A percentile compares a stretch with the other conserved stretches of the same genome.
Evolutionary conservation across 2,113 vertebrate species (phyloP).

Genomic region (Theristicus caerulescens): DNA sequence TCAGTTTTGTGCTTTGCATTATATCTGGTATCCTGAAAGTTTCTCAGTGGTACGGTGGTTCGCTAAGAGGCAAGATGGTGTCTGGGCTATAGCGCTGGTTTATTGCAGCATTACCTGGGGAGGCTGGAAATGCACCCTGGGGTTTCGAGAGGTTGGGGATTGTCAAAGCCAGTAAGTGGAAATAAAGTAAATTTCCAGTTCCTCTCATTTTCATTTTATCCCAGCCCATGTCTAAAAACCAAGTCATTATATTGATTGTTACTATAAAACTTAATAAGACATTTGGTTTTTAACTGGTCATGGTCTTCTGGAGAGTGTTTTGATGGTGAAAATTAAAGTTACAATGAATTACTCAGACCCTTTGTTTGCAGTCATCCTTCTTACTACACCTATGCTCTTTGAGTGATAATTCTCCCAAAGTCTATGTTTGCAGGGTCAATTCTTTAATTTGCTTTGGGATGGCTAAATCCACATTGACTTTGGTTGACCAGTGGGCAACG

Average conservation of each 20-base stretch:
- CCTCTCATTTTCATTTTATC: background rate
- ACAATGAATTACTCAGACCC: background rate
- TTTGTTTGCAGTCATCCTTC: background rate
- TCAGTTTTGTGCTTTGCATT: background rate
- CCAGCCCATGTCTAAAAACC: background rate
- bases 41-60: background rate
- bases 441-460: background rate
- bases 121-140: background rate
- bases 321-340: background rate
- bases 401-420: background rate
- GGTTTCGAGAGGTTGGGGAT: background rate
- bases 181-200: conserved; percentile 24
- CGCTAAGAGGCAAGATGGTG: background rate
- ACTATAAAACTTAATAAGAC: background rate
- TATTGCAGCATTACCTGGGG: background rate
- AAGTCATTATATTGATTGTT: background rate
- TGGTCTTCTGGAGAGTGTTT: background rate
- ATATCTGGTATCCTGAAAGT: background rate
- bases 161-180: background rate
- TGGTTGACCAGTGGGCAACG: background rate
- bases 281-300: background rate
- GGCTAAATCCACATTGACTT: background rate
- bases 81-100: background rate
- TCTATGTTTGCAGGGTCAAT: background rate
- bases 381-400: accelerated